Conservation (phyloP, 2,888 invertebrate genomes). For the Acleris emargana region DNA sequence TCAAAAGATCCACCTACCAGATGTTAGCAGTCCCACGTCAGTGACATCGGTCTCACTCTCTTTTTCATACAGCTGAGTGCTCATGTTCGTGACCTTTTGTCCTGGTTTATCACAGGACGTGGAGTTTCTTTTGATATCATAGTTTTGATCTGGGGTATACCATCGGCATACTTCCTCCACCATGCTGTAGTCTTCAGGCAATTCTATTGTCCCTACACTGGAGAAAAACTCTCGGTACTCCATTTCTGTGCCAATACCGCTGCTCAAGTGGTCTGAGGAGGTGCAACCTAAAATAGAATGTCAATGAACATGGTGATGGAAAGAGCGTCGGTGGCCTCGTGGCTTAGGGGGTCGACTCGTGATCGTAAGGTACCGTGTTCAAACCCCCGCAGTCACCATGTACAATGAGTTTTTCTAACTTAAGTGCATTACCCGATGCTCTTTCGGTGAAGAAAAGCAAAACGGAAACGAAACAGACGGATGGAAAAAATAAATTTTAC, state of each 20-base stretch:
- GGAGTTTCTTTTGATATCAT: neutral
- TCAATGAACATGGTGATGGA: no score
- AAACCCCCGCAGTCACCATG: no score
- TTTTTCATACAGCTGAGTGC: neutral
- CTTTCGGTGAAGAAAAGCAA: no score
- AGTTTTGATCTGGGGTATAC: constrained; percentile 12
- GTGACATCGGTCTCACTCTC: neutral
- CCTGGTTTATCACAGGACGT: neutral
- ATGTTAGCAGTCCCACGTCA: neutral
- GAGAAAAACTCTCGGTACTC: constrained; percentile 50
- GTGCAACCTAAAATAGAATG: constrained; percentile 38
- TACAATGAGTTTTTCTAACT: no score
- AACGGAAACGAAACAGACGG: no score
- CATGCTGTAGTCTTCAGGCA: constrained; percentile 44
- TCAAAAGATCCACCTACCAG: neutral
- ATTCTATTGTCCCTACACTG: constrained; percentile 47
- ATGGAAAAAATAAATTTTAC: no score
- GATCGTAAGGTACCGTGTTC: no score
- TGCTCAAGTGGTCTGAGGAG: constrained; percentile 41
- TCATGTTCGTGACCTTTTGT: neutral
- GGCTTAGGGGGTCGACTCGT: no score
- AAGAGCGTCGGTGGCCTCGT: no score
- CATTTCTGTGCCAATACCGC: constrained; percentile 43
- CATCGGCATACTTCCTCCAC: constrained; percentile 45
- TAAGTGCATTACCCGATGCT: no score